Percentiles rank a stretch among this genome's conserved stretches.
phyloP scores from a whole-genome alignment of 2,888 invertebrate species.

The Mesochorus sp. region DNA sequence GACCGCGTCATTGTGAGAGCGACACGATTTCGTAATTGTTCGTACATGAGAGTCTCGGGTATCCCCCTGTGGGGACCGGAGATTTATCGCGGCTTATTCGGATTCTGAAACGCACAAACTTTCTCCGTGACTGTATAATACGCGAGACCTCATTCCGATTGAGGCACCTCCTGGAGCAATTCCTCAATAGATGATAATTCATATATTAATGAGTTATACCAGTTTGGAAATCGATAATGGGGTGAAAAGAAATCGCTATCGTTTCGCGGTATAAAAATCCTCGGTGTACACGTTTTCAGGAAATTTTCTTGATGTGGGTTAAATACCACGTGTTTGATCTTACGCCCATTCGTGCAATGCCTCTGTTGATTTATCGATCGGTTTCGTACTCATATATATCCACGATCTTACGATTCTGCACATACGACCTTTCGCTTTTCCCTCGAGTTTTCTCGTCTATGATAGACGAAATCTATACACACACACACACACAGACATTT shows the following conservation, averaged over 20 bases:
- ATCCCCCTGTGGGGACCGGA: constrained; percentile 15
- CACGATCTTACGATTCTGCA: constrained; percentile 33
- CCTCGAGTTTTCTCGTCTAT: constrained; percentile 44
- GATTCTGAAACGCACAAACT: constrained; percentile 45
- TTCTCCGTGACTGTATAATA: constrained; percentile 38
- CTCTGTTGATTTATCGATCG: constrained; percentile 50
- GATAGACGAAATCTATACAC: constrained; percentile 44
- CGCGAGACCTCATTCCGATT: constrained; percentile 20
- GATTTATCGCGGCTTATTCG: constrained; percentile 56
- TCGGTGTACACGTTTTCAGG: too few species aligned
- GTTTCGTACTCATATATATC: constrained; percentile 25
- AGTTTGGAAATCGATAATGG: constrained; percentile 22
- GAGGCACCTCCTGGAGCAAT: constrained; percentile 20
- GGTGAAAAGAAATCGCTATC: constrained; percentile 27
- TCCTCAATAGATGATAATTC: constrained; percentile 17
- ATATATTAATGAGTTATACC: constrained; percentile 46
- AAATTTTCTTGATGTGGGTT: not conserved
- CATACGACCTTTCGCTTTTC: constrained; percentile 57
- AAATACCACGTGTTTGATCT: constrained; percentile 10
- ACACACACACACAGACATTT: not conserved
- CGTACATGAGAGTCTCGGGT: constrained; percentile 19
- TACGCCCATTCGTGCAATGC: not conserved
- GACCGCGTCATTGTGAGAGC: constrained; percentile 15
- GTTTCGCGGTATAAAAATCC: not conserved
- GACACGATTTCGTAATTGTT: constrained; percentile 52